phyloP scores from a whole-genome alignment of 2,797 vertebrate species.

The Onychomys leucogaster region DNA sequence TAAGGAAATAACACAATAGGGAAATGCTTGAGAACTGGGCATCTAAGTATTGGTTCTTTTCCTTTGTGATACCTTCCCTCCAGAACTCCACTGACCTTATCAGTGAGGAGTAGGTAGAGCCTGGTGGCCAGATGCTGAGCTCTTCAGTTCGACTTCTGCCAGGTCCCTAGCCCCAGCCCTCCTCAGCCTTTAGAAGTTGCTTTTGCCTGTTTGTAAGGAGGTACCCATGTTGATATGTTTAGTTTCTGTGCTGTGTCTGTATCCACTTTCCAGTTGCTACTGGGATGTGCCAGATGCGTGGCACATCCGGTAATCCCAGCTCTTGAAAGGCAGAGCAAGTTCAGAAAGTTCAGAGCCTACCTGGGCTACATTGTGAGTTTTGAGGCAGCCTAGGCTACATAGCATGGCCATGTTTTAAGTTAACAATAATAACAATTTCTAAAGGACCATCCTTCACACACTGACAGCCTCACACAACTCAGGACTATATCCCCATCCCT shows the following conservation, averaged over 20 bases:
- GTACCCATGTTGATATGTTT: not conserved
- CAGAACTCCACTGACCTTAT: not conserved
- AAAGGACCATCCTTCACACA: not conserved
- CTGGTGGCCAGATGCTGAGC: not conserved
- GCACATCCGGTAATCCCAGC: not conserved
- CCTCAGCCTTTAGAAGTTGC: not conserved
- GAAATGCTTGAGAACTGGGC: not conserved
- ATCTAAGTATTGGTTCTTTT: not conserved
- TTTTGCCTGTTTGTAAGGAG: conserved; percentile 16
- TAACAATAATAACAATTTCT: not conserved
- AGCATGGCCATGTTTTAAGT: not conserved
- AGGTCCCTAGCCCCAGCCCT: not conserved
- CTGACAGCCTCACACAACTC: not conserved
- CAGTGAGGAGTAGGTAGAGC: not conserved
- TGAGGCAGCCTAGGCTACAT: not conserved
- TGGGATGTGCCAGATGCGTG: not conserved
- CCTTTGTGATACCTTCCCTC: not conserved
- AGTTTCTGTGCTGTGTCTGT: not conserved
- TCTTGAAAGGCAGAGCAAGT: not conserved
- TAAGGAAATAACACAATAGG: not conserved
- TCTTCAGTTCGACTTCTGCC: not conserved
- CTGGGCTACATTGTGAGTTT: not conserved
- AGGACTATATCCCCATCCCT: not conserved
- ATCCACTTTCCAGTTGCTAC: not conserved
- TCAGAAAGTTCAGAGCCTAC: not conserved